Evolutionary conservation across 2,797 vertebrate species (phyloP).

Genomic region (Anas acuta): DNA sequence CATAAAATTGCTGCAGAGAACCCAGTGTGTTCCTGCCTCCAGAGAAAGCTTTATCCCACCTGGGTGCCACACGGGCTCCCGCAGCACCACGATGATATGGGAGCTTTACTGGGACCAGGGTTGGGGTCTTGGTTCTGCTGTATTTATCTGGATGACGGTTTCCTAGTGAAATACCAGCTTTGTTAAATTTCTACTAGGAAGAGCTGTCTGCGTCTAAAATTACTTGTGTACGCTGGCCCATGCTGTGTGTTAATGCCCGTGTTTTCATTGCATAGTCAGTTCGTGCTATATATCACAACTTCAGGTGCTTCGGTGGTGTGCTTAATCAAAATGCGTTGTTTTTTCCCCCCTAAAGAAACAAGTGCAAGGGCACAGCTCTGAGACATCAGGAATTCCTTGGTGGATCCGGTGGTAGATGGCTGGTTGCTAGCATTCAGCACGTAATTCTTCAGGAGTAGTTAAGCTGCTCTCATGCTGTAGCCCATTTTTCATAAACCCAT

Average conservation of each 20-base stretch:
- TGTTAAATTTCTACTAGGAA: neutral
- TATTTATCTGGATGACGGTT: neutral
- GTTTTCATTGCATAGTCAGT: neutral
- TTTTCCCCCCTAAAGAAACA: neutral
- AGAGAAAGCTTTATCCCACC: neutral
- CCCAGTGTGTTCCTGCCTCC: neutral
- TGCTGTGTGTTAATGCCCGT: neutral
- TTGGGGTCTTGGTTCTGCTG: neutral
- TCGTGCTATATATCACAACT: neutral
- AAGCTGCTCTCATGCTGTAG: neutral
- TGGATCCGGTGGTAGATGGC: neutral
- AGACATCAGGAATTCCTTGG: neutral
- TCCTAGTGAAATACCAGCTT: neutral
- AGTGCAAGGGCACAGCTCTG: neutral
- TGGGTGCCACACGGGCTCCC: neutral
- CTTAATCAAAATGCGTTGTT: neutral
- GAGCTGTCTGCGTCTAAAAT: neutral
- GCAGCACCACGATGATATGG: neutral
- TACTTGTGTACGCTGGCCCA: neutral
- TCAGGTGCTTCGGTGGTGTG: neutral
- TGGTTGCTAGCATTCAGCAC: neutral
- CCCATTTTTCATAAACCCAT: neutral
- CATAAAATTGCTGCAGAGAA: neutral
- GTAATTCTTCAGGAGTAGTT: neutral
- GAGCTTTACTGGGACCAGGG: rapidly evolving